Percentiles rank a stretch among this genome's conserved stretches.
Conservation (phyloP, 2,113 vertebrate genomes). For the Quiscalus mexicanus region DNA sequence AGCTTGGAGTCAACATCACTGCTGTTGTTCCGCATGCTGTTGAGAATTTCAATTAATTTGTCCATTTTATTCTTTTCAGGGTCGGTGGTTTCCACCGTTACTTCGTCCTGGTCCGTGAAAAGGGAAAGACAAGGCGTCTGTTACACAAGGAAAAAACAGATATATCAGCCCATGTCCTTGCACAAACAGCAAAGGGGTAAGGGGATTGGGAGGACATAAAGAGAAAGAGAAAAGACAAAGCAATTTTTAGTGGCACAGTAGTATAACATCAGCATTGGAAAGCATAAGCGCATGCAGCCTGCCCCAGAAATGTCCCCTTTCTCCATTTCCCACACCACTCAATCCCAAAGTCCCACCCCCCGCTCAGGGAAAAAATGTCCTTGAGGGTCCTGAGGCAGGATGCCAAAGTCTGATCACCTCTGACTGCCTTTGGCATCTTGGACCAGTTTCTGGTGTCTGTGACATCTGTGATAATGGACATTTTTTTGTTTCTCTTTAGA, state of each 20-base stretch:
- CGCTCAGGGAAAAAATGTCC: not conserved
- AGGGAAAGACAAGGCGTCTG: constrained; percentile 76
- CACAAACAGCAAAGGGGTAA: constrained; percentile 13
- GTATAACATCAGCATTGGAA: not conserved
- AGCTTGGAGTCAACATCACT: constrained; percentile 91
- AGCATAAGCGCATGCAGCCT: not conserved
- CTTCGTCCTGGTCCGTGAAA: constrained; percentile 85
- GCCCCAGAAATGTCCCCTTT: not conserved
- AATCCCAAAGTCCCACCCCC: too few relatives aligned
- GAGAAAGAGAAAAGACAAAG: not conserved
- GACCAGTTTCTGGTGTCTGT: not conserved
- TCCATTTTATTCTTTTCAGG: constrained; percentile 91
- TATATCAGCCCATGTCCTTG: constrained; percentile 39
- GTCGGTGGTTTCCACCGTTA: constrained; percentile 72
- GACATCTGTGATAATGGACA: not conserved
- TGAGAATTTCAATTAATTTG: constrained; percentile 91
- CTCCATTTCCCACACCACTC: not conserved
- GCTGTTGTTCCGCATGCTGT: constrained; percentile 96
- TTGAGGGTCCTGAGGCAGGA: not conserved
- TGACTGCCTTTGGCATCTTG: not conserved
- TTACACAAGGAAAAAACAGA: constrained; percentile 69
- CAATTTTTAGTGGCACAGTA: not conserved
- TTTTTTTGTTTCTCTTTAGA: not conserved
- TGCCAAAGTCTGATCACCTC: not conserved
- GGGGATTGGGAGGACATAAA: constrained; percentile 14